phyloP scores from a whole-genome alignment of 2,797 vertebrate genomes.

The Myoxocephalus aenaeus region DNA sequence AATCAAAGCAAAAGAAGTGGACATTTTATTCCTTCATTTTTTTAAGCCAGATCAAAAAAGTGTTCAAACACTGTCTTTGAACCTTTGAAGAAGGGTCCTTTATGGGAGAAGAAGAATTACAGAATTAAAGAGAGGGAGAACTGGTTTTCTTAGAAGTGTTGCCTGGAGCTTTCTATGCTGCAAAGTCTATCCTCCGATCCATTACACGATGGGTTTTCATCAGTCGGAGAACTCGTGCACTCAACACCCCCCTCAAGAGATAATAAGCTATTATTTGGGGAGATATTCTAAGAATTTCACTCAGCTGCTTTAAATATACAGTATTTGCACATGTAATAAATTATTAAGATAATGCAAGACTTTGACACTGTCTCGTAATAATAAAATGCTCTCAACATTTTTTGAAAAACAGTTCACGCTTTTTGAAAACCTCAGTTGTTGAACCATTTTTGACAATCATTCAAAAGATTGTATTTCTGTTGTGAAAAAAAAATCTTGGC shows the following conservation, averaged over 20 bases:
- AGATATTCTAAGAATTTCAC: constrained; percentile 16
- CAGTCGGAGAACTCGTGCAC: constrained; percentile 30
- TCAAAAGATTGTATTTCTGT: not conserved
- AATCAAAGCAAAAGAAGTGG: constrained; percentile 58
- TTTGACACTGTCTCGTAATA: not conserved
- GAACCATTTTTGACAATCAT: not conserved
- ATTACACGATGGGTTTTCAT: constrained; percentile 57
- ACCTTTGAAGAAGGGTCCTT: constrained; percentile 65
- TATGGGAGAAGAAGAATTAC: constrained; percentile 32
- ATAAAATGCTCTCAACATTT: not conserved
- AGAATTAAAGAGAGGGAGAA: constrained; percentile 33
- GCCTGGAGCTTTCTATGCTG: constrained; percentile 57
- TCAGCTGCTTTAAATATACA: not conserved
- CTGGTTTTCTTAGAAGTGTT: constrained; percentile 64
- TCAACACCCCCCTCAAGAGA: constrained; percentile 25
- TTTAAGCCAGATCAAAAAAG: constrained; percentile 54
- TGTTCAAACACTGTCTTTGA: constrained; percentile 63
- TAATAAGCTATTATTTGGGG: constrained; percentile 43
- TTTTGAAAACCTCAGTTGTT: not conserved
- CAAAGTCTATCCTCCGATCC: constrained; percentile 69
- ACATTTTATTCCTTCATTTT: constrained; percentile 56
- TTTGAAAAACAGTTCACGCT: not conserved
- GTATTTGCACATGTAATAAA: constrained; percentile 5
- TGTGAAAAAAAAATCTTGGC: not conserved
- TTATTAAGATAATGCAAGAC: not conserved